Evolutionary conservation across 2,888 invertebrate species (phyloP), one percentile per base, ranked within the genome.

Genomic region (Melanostoma mellinum): DNA sequence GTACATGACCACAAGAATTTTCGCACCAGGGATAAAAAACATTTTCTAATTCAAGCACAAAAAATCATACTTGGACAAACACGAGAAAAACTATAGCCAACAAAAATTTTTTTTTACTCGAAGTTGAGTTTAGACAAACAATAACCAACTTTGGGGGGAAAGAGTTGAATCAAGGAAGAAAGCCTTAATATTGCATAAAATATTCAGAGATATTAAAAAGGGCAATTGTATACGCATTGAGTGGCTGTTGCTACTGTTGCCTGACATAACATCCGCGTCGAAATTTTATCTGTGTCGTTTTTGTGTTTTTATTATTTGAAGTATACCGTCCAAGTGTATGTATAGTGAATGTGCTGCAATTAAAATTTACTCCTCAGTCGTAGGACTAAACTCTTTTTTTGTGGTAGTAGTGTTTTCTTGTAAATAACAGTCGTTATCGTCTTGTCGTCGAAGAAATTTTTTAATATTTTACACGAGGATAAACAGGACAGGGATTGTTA

Each of bases 221-320:
- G 71, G 79, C 84, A 84, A 84, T 84, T 79, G 84, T 84, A 82
- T 73, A 78, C 82, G 82, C 82, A 82, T 82, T 82, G 69, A 82
- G 73, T 82, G 73, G 77, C 58, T 63, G 68, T 69, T 42, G 50
- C 46, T 56, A 50, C 81, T 56, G 20, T 68, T 82, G 52, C 73
- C 74, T 77, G 77, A 58, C 63, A 82, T 73, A 68, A 72, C 63
- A 73, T 46, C 46, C 77, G 69, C 60, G 68, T 78, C 68, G 72
- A 73, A 72, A 73, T 77, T 77, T 77, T 75, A 79, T 69, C 63
- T 38, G 20, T 20, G 20, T 78, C 44, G 42, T 52, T 48, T 63
- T 73, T 36, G 20, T 63, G 38, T 38, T 38, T 56, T 67, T 67
- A 53, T 67, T 65, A 52, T 69, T 58, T 42, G 33, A 8, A 48